Conservation (phyloP, 1,140 invertebrate species). For the Tetranychus cinnabarinus region DNA sequence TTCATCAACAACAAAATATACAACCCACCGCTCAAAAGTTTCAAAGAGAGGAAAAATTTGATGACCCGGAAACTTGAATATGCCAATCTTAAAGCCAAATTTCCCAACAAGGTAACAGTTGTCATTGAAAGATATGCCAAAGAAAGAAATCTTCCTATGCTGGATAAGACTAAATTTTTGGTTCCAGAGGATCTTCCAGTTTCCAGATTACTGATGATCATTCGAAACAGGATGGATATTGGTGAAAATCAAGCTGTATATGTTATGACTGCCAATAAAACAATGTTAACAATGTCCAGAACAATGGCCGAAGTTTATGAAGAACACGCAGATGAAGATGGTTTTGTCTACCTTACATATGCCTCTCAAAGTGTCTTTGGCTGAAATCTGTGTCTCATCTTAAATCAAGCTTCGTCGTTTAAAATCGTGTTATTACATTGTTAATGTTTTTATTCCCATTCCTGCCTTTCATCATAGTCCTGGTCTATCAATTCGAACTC, state of each 20-base stretch:
- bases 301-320: slow-evolving; percentile 54
- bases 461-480: no score
- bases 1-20: no score
- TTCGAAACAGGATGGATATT: slow-evolving; percentile 27
- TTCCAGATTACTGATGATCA: slow-evolving; percentile 49
- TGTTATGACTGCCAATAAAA: slow-evolving; percentile 52
- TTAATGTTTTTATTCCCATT: no score
- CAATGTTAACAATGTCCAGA: slow-evolving; percentile 47
- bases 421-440: no score
- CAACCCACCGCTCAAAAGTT: no score
- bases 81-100: no score
- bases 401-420: background rate
- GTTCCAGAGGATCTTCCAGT: slow-evolving; percentile 53
- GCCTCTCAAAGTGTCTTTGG: slow-evolving; percentile 70
- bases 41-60: no score
- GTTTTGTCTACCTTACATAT: slow-evolving; percentile 62
- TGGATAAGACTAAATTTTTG: slow-evolving; percentile 50
- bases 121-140: slow-evolving; percentile 45
- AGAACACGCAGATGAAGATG: slow-evolving; percentile 41
- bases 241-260: slow-evolving; percentile 39
- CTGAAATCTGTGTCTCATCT: background rate
- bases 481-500: no score
- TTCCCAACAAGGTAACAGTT: slow-evolving; percentile 23
- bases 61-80: no score
- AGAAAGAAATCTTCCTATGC: slow-evolving; percentile 35